A percentile compares a stretch with the other conserved stretches of the same genome.
Conservation (phyloP, 2,888 invertebrate species). For the Thecocarcelia acutangulata region DNA sequence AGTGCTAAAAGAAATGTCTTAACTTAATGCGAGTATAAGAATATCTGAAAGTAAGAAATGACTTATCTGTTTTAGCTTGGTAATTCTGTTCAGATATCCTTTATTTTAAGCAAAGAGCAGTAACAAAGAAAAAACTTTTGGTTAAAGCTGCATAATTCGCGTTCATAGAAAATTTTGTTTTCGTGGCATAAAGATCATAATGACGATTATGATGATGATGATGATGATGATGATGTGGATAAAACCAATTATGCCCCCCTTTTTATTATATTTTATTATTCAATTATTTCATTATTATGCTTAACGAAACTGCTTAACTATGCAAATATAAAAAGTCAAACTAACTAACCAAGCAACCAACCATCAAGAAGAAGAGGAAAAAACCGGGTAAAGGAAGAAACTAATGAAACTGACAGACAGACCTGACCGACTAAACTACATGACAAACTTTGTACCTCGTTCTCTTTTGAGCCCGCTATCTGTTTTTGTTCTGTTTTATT, state of each 20-base stretch:
- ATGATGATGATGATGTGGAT: constrained; percentile 29
- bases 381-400: neutral
- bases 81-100: constrained; percentile 3
- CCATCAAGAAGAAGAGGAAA: constrained; percentile 1
- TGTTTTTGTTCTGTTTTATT: constrained; percentile 7
- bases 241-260: constrained; percentile 68
- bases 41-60: neutral
- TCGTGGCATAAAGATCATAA: constrained; percentile 1
- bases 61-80: constrained; percentile 32
- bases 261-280: constrained; percentile 68
- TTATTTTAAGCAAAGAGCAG: neutral
- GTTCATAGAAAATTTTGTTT: constrained; percentile 17
- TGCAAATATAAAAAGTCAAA: constrained; percentile 64
- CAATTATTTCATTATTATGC: constrained; percentile 71
- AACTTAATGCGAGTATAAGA: constrained; percentile 14
- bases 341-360: constrained; percentile 48
- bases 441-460: constrained; percentile 21
- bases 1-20: neutral
- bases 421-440: neutral
- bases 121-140: constrained; percentile 1
- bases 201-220: constrained; percentile 4
- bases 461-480: neutral
- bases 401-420: constrained; percentile 3
- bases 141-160: constrained; percentile 52
- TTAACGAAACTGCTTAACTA: constrained; percentile 69